Conservation (phyloP, 2,113 vertebrate genomes). For the Nesoenas mayeri region DNA sequence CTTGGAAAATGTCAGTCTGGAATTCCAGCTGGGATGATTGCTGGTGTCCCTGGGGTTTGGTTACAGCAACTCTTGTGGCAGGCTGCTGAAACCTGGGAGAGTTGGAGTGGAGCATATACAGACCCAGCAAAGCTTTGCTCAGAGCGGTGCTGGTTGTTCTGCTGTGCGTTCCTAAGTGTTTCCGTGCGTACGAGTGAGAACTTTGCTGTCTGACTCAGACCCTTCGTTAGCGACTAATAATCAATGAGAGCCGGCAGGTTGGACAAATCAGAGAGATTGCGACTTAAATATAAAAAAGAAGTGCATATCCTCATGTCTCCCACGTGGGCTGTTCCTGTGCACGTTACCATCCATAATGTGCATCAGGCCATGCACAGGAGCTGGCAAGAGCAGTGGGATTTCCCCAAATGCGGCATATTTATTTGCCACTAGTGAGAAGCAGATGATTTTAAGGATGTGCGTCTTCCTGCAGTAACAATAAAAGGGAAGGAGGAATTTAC, state of each 20-base stretch:
- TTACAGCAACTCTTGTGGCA: background rate
- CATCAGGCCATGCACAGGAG: background rate
- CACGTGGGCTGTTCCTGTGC: background rate
- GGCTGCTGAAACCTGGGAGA: background rate
- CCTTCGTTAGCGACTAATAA: background rate
- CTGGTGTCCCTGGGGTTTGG: background rate
- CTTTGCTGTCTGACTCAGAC: background rate
- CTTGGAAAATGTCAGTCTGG: background rate
- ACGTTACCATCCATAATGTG: accelerated
- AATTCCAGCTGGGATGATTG: background rate
- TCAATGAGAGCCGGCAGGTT: background rate
- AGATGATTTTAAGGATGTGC: background rate
- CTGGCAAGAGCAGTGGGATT: background rate
- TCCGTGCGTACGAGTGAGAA: accelerated
- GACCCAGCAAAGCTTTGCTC: background rate
- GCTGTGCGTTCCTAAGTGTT: background rate
- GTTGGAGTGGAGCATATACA: background rate
- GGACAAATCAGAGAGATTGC: background rate
- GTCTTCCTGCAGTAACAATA: background rate
- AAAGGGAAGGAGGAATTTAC: background rate
- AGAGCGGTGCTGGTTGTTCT: background rate
- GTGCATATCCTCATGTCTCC: background rate
- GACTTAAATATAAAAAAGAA: background rate
- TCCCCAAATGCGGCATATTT: background rate
- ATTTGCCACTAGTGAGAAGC: background rate